Evolutionary conservation across 1,140 invertebrate species (phyloP), one percentile per base, ranked within the genome.

Genomic region (Pseudomyrmex flavicornis): DNA sequence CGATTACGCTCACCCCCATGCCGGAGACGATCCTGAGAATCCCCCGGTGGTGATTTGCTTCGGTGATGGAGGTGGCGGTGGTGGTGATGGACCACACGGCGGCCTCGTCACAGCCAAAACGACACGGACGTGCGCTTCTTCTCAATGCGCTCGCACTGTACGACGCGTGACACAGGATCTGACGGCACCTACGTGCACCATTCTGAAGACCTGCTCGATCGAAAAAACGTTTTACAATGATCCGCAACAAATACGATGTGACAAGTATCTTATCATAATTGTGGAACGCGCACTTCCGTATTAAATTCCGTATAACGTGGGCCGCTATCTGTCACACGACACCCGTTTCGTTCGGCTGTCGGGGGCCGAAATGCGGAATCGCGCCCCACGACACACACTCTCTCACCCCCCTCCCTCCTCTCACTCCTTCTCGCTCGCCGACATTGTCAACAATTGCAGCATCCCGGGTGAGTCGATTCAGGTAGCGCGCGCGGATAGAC

Each of bases 361-460:
- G 89, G 86, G 86, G 86, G 84, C 87, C 90, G 88, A 92, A 92
- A 92, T 92, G 92, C 90, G 88, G 89, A 80, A 89, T 87, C 84
- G 88, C 44, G 76, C 79, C 85, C 87, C 86, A 63, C 77, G 68
- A 58, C 26, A 22, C 48, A 48, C 50, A 48, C 82, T 65, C 75
- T 73, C 68, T 65, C 35, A 35, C 35, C 77, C 74, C 79, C 76
- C 62, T 89, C 74, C 69, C 52, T 35, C 83, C 35, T 58, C 35
- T 66, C 82, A 75, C 61, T 90, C 86, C 85, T 70, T 84, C 85
- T 70, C 88, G 66, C 83, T 86, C 89, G 88, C 69, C 82, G 84
- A 87, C 88, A 91, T 89, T 93, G 92, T 92, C 93, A 93, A 93
- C 92, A 93, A 92, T 93, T 93, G 90, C 92, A 93, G 92, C 91